These are phyloP conservation scores for Zaprionus tsacasi DNA, from an alignment of 1,140 invertebrate genomes.

Conservation along the genomic window DNA sequence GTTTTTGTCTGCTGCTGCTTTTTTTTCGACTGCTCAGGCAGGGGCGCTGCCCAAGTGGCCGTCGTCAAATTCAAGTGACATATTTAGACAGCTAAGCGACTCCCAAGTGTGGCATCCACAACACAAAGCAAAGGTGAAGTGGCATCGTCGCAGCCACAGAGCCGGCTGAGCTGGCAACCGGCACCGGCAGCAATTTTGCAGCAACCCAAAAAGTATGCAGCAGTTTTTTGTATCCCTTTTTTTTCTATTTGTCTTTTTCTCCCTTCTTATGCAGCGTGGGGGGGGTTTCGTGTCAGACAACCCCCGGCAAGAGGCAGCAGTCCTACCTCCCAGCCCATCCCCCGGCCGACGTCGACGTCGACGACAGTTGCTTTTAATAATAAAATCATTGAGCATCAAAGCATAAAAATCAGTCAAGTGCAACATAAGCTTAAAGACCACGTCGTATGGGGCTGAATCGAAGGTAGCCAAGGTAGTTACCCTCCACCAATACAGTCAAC, in stretches of 20 bases:
- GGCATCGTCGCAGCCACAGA: conserved; percentile 44
- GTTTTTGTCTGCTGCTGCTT: background rate
- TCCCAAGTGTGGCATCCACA: conserved; percentile 65
- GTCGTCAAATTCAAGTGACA: conserved; percentile 82
- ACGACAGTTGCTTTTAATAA: conserved; percentile 81
- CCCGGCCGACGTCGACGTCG: background rate
- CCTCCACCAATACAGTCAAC: background rate
- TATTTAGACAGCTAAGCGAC: conserved; percentile 83
- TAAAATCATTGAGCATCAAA: conserved; percentile 83
- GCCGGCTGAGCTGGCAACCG: conserved; percentile 9
- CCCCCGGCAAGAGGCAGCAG: conserved; percentile 26
- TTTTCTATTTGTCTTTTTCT: conserved; percentile 7
- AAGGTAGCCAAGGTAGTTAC: conserved; percentile 48
- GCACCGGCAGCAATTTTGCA: conserved; percentile 61
- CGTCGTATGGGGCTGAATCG: conserved; percentile 57
- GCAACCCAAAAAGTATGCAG: conserved; percentile 40
- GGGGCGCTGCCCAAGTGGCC: conserved; percentile 65
- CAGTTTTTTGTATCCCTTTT: conserved; percentile 38
- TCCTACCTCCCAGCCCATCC: conserved; percentile 18
- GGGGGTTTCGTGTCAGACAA: conserved; percentile 40
- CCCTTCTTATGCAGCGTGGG: conserved; percentile 33
- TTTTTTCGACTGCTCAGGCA: background rate
- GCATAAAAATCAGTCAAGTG: conserved; percentile 82
- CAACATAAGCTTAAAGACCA: conserved; percentile 82
- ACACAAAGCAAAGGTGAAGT: conserved; percentile 67